Conservation (phyloP, 2,888 invertebrate species). For the Phengaris arion region DNA sequence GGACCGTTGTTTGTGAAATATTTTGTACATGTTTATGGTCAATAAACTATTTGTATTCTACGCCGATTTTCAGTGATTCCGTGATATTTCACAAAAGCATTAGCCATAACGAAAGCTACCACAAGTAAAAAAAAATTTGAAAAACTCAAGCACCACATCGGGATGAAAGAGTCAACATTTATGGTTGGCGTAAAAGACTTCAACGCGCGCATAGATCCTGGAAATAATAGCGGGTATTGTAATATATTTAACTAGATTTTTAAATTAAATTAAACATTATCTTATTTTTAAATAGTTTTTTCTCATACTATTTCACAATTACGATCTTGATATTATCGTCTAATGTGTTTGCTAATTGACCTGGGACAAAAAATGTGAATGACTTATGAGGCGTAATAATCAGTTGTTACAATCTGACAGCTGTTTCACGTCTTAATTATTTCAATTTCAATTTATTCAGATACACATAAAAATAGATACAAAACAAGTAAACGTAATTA, state of each 20-base stretch:
- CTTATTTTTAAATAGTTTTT: neutral
- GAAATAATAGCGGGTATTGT: neutral
- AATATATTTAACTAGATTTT: neutral
- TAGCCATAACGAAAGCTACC: too few relatives aligned
- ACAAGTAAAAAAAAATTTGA: too few relatives aligned
- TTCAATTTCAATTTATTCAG: neutral
- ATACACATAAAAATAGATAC: too few relatives aligned
- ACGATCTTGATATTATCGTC: neutral
- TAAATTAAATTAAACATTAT: neutral
- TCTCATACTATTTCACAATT: constrained; percentile 6
- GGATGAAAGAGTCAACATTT: too few relatives aligned
- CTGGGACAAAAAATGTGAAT: constrained; percentile 13
- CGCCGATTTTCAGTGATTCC: too few relatives aligned
- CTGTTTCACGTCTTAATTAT: constrained; percentile 32
- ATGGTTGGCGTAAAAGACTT: neutral
- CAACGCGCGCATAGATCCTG: neutral
- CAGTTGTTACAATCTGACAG: constrained; percentile 31
- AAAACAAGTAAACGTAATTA: too few relatives aligned
- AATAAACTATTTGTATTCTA: too few relatives aligned
- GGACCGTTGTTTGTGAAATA: too few relatives aligned
- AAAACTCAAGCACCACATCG: too few relatives aligned
- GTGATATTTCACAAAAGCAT: too few relatives aligned
- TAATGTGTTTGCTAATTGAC: neutral
- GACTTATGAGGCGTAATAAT: constrained; percentile 4
- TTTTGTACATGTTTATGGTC: too few relatives aligned